phyloP scores from a whole-genome alignment of 2,113 vertebrate species.

The Cebidichthys violaceus region DNA sequence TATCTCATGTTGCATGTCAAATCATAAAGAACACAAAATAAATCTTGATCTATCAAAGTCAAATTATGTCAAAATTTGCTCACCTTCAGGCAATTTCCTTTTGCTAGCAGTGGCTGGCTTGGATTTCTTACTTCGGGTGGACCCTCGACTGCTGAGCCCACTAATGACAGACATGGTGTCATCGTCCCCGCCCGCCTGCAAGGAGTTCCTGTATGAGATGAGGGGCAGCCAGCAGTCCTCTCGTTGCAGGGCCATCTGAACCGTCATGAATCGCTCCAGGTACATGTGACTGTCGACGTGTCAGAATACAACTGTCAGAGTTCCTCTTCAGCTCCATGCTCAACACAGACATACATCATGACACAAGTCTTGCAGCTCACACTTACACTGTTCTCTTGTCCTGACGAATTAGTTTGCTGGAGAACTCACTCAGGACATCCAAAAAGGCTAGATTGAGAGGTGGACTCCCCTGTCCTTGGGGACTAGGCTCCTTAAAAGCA shows the following conservation, averaged over 20 bases:
- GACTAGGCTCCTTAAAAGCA: constrained; percentile 97
- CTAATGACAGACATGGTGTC: constrained; percentile 97
- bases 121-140: constrained; percentile 92
- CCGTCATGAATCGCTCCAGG: constrained; percentile 98
- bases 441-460: constrained; percentile 95
- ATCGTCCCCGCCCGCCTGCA: constrained; percentile 93
- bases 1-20: neutral
- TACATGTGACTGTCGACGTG: constrained; percentile 89
- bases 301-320: constrained; percentile 8
- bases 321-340: neutral
- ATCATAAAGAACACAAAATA: neutral
- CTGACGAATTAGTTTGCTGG: constrained; percentile 96
- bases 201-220: constrained; percentile 97
- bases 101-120: constrained; percentile 90
- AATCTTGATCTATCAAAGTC: neutral
- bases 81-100: constrained; percentile 94
- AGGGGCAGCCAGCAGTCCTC: constrained; percentile 98
- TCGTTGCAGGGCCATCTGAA: constrained; percentile 96
- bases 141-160: constrained; percentile 93
- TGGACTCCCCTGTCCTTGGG: constrained; percentile 93
- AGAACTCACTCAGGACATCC: constrained; percentile 97
- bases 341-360: neutral
- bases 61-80: neutral
- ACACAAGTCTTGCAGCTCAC: neutral
- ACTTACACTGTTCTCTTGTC: constrained; percentile 99